These are phyloP conservation scores for Cerastoderma edule DNA, from an alignment of 2,888 invertebrate genomes.

Conservation along the genomic window DNA sequence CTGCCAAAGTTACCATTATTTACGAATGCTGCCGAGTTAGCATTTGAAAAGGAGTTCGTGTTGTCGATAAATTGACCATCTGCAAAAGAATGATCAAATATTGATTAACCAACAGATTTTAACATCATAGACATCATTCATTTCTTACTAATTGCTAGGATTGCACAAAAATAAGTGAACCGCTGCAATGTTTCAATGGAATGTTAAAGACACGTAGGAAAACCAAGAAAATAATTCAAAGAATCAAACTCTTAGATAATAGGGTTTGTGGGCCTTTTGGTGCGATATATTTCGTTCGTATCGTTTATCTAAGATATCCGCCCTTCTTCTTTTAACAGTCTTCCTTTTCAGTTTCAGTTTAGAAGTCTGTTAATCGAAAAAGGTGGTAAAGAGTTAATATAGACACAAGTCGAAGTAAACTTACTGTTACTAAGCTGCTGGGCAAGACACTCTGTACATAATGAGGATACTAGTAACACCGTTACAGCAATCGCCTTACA, in stretches of 20 bases:
- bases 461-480: neutral
- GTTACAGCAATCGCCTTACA: neutral
- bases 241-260: neutral
- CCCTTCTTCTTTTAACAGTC: too few species aligned
- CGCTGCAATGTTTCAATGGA: too few species aligned
- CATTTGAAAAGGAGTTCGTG: neutral
- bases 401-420: neutral
- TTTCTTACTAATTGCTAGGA: too few species aligned
- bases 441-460: conserved; percentile 2
- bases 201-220: too few species aligned
- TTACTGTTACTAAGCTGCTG: conserved; percentile 3
- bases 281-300: too few species aligned
- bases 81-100: neutral
- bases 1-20: too few species aligned
- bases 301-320: too few species aligned
- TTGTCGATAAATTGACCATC: conserved; percentile 10
- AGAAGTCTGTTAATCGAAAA: too few species aligned
- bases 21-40: neutral
- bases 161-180: too few species aligned
- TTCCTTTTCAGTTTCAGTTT: too few species aligned
- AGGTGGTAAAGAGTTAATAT: neutral
- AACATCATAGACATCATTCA: too few species aligned
- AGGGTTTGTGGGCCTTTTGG: neutral
- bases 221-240: neutral
- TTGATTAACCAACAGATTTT: neutral